A percentile compares a stretch with the other conserved stretches of the same genome.
Evolutionary conservation across 2,888 invertebrate genomes (phyloP).

Genomic region (Melinaea menophilus): DNA sequence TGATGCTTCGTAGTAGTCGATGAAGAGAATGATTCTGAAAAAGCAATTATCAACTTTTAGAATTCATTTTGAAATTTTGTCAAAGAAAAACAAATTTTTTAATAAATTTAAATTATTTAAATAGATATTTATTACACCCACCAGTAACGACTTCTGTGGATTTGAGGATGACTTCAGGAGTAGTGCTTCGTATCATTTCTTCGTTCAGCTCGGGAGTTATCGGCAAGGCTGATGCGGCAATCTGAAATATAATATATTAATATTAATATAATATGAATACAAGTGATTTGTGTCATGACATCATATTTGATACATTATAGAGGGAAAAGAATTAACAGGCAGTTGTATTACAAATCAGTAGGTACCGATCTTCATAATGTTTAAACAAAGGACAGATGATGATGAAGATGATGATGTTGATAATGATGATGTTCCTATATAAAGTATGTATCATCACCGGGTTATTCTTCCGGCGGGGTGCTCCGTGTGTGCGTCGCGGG

Average conservation of each 20-base stretch:
- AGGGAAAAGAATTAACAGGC: too few relatives aligned
- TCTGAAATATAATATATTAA: conserved; percentile 53
- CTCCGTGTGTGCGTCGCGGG: conserved; percentile 86
- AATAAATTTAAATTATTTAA: background rate
- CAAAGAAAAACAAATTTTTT: too few relatives aligned
- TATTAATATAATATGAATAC: too few relatives aligned
- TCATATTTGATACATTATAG: too few relatives aligned
- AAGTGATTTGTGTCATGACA: too few relatives aligned
- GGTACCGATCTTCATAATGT: too few relatives aligned
- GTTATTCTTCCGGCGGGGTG: conserved; percentile 80
- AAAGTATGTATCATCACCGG: conserved; percentile 44
- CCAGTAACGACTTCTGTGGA: conserved; percentile 74
- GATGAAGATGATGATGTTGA: too few relatives aligned
- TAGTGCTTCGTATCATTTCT: conserved; percentile 81
- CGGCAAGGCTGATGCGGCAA: conserved; percentile 79
- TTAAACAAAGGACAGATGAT: too few relatives aligned
- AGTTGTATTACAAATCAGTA: too few relatives aligned
- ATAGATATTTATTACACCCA: conserved; percentile 34
- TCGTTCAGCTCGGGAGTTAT: conserved; percentile 88
- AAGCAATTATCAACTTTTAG: conserved; percentile 11
- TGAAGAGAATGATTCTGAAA: conserved; percentile 76
- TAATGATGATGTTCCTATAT: too few relatives aligned
- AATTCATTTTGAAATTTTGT: too few relatives aligned
- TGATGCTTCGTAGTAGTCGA: conserved; percentile 71
- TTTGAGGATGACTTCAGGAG: conserved; percentile 76